Conservation (phyloP, 2,888 invertebrate species). For the Xylocampa areola region DNA sequence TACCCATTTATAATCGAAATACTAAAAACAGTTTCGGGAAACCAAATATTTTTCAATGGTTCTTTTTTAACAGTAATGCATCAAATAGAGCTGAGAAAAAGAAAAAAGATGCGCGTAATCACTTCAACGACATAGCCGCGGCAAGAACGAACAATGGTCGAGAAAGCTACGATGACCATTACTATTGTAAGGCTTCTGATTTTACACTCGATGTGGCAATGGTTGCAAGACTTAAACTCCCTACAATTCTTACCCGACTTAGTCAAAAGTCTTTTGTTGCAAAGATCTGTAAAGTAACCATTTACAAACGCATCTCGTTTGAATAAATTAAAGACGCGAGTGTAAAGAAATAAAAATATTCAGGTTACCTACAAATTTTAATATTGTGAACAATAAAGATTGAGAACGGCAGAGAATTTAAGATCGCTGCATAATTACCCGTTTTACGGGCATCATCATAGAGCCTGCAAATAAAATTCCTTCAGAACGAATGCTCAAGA, state of each 20-base stretch:
- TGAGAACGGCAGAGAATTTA: constrained; percentile 37
- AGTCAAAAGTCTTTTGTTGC: constrained; percentile 6
- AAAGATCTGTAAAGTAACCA: background rate
- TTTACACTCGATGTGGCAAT: constrained; percentile 30
- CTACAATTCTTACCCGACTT: constrained; percentile 9
- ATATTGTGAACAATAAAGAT: constrained; percentile 26
- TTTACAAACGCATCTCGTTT: background rate
- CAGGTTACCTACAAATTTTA: constrained; percentile 26
- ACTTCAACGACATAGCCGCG: constrained; percentile 64
- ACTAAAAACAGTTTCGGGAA: constrained; percentile 35
- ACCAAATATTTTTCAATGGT: constrained; percentile 45
- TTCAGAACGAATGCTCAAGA: constrained; percentile 6
- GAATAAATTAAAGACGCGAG: background rate
- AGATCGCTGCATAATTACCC: constrained; percentile 42
- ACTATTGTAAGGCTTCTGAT: constrained; percentile 54
- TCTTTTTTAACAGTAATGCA: constrained; percentile 50
- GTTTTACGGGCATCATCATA: constrained; percentile 29
- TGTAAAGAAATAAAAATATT: constrained; percentile 19
- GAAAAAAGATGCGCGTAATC: constrained; percentile 67
- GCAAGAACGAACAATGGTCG: constrained; percentile 69
- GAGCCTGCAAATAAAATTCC: constrained; percentile 22
- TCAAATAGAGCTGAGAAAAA: constrained; percentile 59
- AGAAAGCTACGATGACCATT: constrained; percentile 69
- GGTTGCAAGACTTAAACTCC: constrained; percentile 13
- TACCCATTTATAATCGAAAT: constrained; percentile 10